A percentile compares a stretch with the other conserved stretches of the same genome.
Evolutionary conservation across 1,140 invertebrate genomes (phyloP).

Genomic region (Cyrtorhinus lividipennis): DNA sequence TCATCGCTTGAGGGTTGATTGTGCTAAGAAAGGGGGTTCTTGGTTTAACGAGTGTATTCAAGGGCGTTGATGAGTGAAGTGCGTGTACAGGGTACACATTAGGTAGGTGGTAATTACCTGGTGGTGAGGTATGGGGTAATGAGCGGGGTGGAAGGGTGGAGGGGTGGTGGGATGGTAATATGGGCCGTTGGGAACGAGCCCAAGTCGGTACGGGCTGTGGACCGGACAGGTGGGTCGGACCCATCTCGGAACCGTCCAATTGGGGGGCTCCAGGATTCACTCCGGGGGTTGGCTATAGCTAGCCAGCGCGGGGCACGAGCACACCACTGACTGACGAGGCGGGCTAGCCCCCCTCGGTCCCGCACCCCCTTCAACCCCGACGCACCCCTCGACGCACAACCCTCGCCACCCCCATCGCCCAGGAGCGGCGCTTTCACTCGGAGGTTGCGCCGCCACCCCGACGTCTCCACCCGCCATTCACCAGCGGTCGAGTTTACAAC

Average conservation of each 20-base stretch:
- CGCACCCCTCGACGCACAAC: no score
- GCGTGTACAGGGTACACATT: no score
- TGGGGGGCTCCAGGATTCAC: constrained; percentile 9
- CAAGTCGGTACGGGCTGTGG: constrained; percentile 14
- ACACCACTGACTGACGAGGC: not conserved
- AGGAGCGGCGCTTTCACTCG: no score
- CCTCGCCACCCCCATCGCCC: no score
- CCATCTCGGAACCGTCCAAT: constrained; percentile 18
- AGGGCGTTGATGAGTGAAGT: not conserved
- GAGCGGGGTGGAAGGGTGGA: constrained; percentile 14
- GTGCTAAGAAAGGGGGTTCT: no score
- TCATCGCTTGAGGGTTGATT: no score
- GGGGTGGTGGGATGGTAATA: constrained; percentile 16
- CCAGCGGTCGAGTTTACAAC: no score
- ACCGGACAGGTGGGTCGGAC: constrained; percentile 17
- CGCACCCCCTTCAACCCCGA: no score
- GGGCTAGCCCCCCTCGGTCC: no score
- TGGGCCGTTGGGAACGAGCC: constrained; percentile 7
- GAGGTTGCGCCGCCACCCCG: no score
- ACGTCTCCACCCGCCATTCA: no score
- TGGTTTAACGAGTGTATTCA: no score
- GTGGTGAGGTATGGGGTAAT: constrained; percentile 7
- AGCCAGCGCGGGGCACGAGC: not conserved
- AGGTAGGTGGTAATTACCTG: not conserved
- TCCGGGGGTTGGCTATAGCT: not conserved